Percentiles rank a stretch among this genome's conserved stretches.
These are phyloP conservation scores for Apotomis capreana DNA, from an alignment of 2,888 invertebrate species.

Conservation along the genomic window DNA sequence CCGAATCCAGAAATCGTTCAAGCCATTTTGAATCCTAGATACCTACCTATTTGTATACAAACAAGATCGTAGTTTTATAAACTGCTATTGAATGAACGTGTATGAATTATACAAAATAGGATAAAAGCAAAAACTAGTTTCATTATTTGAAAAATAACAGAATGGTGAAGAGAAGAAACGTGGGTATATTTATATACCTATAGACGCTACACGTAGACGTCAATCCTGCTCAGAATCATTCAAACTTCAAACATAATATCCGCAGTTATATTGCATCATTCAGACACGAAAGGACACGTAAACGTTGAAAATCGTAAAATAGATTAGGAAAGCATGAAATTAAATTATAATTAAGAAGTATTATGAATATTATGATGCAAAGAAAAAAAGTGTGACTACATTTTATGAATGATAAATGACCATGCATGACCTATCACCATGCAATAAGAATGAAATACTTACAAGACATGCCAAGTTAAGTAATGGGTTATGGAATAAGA, in stretches of 20 bases:
- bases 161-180: too few species aligned
- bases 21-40: neutral
- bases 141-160: neutral
- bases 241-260: neutral
- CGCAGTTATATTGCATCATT: slow-evolving; percentile 34
- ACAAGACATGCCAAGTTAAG: slow-evolving; percentile 33
- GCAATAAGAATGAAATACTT: slow-evolving; percentile 10
- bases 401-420: slow-evolving; percentile 9
- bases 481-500: slow-evolving; percentile 12
- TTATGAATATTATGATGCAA: slow-evolving; percentile 1
- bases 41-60: neutral
- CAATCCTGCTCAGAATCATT: neutral
- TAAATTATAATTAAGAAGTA: neutral
- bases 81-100: too few species aligned
- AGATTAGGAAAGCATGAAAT: slow-evolving; percentile 7
- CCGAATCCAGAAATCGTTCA: neutral
- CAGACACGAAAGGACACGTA: slow-evolving; percentile 31
- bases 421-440: slow-evolving; percentile 3
- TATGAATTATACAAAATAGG: neutral
- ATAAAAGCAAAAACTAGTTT: neutral
- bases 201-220: neutral
- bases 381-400: neutral
- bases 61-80: too few species aligned
- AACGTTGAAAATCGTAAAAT: slow-evolving; percentile 28
- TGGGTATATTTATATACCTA: too few species aligned